Evolutionary conservation across 2,888 invertebrate genomes (phyloP).

Genomic region (Pseudanteris insignis): DNA sequence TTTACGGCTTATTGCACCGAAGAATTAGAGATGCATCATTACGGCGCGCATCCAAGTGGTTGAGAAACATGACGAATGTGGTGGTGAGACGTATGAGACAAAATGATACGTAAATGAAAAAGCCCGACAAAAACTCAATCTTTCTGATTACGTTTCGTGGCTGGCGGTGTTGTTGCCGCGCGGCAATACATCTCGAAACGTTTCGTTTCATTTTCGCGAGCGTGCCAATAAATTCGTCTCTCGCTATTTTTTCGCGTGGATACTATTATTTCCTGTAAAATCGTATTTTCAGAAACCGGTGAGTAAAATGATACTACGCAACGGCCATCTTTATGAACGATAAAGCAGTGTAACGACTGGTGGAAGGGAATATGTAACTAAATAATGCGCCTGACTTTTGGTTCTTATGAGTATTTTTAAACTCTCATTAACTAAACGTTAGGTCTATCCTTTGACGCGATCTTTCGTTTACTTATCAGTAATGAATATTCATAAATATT

Average conservation of each 20-base stretch:
- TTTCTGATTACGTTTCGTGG: constrained; percentile 37
- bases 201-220: constrained; percentile 25
- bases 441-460: too few species aligned
- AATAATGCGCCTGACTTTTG: too few species aligned
- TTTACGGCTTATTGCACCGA: constrained; percentile 13
- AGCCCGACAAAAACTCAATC: constrained; percentile 22
- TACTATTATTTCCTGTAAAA: constrained; percentile 10
- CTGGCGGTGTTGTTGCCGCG: constrained; percentile 23
- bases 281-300: not conserved
- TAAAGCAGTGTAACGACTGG: constrained; percentile 18
- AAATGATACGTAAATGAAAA: constrained; percentile 32
- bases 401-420: too few species aligned
- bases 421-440: too few species aligned
- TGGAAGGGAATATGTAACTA: constrained; percentile 38
- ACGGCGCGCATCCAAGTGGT: constrained; percentile 2
- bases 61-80: constrained; percentile 8
- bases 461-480: too few species aligned
- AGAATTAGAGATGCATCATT: constrained; percentile 21
- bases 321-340: constrained; percentile 22
- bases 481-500: too few species aligned
- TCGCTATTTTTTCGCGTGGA: constrained; percentile 1
- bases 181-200: constrained; percentile 27
- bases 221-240: constrained; percentile 18
- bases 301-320: constrained; percentile 5
- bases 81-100: constrained; percentile 12